phyloP scores from a whole-genome alignment of 2,113 vertebrate species.

The Oncorhynchus kisutch region DNA sequence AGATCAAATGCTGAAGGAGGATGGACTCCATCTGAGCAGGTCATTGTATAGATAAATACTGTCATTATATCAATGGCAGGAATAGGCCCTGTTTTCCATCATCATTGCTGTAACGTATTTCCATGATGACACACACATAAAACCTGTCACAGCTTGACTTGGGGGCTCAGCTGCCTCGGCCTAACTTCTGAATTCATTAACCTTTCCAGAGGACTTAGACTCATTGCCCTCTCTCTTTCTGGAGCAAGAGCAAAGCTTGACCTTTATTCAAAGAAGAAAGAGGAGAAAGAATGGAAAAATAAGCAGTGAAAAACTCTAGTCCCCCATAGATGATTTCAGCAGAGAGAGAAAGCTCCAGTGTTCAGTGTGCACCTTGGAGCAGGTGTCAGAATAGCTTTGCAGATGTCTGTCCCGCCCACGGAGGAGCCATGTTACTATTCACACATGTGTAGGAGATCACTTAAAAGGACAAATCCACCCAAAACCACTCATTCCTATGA shows the following conservation, averaged over 20 bases:
- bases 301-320: conserved; percentile 22
- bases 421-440: conserved; percentile 46
- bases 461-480: background rate
- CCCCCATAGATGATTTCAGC: conserved; percentile 31
- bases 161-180: conserved; percentile 25
- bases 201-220: conserved; percentile 50
- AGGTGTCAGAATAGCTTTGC: conserved; percentile 23
- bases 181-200: conserved; percentile 62
- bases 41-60: background rate
- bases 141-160: conserved; percentile 11
- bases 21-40: background rate
- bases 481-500: no score
- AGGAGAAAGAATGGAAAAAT: background rate
- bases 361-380: conserved; percentile 14
- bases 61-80: no score
- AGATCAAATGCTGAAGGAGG: background rate
- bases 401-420: conserved; percentile 10
- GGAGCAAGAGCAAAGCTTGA: conserved; percentile 47
- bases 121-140: conserved; percentile 1
- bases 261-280: conserved; percentile 48
- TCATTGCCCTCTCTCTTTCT: conserved; percentile 31
- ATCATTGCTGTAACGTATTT: no score
- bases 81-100: no score
- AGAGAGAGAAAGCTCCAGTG: conserved; percentile 1
- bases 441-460: conserved; percentile 25